Conservation (phyloP, 2,888 invertebrate species). For the Limnephilus lunatus region DNA sequence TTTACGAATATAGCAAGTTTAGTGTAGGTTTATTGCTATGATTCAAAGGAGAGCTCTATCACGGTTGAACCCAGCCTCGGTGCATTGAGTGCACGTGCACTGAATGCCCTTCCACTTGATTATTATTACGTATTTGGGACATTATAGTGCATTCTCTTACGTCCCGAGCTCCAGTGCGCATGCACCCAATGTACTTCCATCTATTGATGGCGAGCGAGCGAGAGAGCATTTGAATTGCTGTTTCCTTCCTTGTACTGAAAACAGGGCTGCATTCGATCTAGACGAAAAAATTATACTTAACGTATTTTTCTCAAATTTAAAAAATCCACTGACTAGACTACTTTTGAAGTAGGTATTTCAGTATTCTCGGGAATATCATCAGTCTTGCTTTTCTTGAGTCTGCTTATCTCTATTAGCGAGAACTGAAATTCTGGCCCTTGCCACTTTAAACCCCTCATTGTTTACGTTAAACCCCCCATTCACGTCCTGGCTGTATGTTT, state of each 20-base stretch:
- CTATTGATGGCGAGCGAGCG: constrained; percentile 33
- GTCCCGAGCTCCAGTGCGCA: constrained; percentile 59
- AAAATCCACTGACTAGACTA: not conserved
- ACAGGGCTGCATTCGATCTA: not conserved
- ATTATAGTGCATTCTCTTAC: constrained; percentile 34
- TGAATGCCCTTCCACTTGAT: constrained; percentile 42
- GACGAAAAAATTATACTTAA: not conserved
- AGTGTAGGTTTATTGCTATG: not conserved
- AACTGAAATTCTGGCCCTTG: too few species aligned
- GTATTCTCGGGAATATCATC: not conserved
- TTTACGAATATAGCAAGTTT: not conserved
- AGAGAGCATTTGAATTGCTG: constrained; percentile 6
- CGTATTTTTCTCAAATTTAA: not conserved
- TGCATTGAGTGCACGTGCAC: constrained; percentile 54
- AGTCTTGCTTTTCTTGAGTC: too few species aligned
- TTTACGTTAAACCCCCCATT: too few species aligned
- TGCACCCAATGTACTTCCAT: constrained; percentile 55
- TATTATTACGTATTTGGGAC: constrained; percentile 26
- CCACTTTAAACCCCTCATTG: too few species aligned
- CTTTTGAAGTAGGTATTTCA: not conserved
- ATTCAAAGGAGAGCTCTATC: not conserved
- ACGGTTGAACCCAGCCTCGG: not conserved
- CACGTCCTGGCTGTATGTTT: too few species aligned
- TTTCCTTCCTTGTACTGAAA: not conserved
- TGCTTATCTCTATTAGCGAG: too few species aligned